phyloP scores from a whole-genome alignment of 1,140 invertebrate genomes.

The Drosophila parabipectinata region DNA sequence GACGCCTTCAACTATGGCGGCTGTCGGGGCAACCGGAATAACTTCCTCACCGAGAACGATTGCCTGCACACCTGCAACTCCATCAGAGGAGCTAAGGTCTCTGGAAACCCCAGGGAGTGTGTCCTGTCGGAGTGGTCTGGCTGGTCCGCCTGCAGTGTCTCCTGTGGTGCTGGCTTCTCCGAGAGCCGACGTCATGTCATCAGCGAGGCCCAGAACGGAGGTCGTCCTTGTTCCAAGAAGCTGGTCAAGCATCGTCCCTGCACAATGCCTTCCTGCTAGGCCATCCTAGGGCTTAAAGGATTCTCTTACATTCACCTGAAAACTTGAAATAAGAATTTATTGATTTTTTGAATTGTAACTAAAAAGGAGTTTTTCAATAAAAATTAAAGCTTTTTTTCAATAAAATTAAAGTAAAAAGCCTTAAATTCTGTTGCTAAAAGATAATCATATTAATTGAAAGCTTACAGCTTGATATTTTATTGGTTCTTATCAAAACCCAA shows the following conservation, averaged over 20 bases:
- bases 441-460: neutral
- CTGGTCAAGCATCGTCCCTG: constrained; percentile 85
- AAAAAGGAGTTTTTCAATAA: too few relatives aligned
- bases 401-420: neutral
- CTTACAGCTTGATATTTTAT: neutral
- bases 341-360: neutral
- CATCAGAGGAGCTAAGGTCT: constrained; percentile 12
- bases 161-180: constrained; percentile 85
- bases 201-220: constrained; percentile 88
- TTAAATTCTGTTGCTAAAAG: neutral
- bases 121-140: constrained; percentile 89
- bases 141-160: constrained; percentile 90
- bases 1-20: constrained; percentile 94
- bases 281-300: neutral
- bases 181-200: constrained; percentile 79
- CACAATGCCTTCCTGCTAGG: constrained; percentile 47
- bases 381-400: neutral
- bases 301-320: neutral
- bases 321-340: neutral
- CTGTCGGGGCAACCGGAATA: constrained; percentile 95
- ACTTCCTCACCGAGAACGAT: constrained; percentile 91
- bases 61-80: constrained; percentile 89
- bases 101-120: constrained; percentile 85
- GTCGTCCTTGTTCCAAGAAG: constrained; percentile 88
- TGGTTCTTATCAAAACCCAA: neutral